A percentile compares a stretch with the other conserved stretches of the same genome.
phyloP scores from a whole-genome alignment of 2,113 vertebrate genomes.

The Indri indri region DNA sequence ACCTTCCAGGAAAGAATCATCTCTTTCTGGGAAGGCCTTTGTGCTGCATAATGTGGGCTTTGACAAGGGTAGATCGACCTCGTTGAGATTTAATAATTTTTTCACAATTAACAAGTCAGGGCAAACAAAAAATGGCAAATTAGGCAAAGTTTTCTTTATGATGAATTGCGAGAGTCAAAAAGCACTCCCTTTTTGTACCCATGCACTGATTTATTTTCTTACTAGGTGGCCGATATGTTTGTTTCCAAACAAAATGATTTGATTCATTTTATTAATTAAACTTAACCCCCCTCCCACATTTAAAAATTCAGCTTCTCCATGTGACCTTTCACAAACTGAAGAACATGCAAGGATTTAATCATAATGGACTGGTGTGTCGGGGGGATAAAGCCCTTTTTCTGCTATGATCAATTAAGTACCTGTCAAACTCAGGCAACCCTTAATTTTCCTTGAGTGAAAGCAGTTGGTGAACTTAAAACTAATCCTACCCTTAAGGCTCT shows the following conservation, averaged over 20 bases:
- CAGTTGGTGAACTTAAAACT: slow-evolving; percentile 73
- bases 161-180: not conserved
- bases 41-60: not conserved
- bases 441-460: slow-evolving; percentile 77
- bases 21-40: slow-evolving; percentile 15
- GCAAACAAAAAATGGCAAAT: not conserved
- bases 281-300: not conserved
- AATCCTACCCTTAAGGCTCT: slow-evolving; percentile 78
- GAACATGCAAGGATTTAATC: slow-evolving; percentile 66
- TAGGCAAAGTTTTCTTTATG: not conserved
- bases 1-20: slow-evolving; percentile 21
- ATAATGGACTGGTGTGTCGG: not conserved
- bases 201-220: not conserved
- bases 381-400: slow-evolving; percentile 27
- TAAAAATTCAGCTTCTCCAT: not conserved
- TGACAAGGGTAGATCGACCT: not conserved
- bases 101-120: slow-evolving; percentile 11
- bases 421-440: slow-evolving; percentile 74
- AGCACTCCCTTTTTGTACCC: not conserved
- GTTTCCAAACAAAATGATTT: slow-evolving; percentile 35
- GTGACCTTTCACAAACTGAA: slow-evolving; percentile 32
- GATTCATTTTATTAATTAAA: slow-evolving; percentile 47
- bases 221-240: slow-evolving; percentile 27
- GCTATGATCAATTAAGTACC: slow-evolving; percentile 68
- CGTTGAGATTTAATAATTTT: slow-evolving; percentile 26